phyloP scores from a whole-genome alignment of 2,113 vertebrate genomes.

The Polypterus bichir region DNA sequence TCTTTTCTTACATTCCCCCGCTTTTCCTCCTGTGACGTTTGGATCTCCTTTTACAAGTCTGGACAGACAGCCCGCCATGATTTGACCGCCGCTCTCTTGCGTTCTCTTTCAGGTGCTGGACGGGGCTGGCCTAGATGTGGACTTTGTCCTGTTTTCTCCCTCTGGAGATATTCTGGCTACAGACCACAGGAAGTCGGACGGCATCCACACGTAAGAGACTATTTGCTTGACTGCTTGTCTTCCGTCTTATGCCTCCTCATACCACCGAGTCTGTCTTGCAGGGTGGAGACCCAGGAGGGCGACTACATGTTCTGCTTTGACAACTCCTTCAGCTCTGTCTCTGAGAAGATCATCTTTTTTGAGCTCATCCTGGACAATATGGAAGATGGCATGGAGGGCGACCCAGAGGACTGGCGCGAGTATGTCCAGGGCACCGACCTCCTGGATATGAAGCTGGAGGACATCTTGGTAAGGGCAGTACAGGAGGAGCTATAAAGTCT shows the following conservation, averaged over 20 bases:
- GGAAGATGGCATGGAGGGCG: conserved; percentile 48
- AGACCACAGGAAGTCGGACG: conserved; percentile 85
- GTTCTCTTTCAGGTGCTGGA: conserved; percentile 69
- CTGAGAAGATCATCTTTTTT: conserved; percentile 96
- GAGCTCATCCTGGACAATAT: conserved; percentile 95
- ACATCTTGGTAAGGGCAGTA: conserved; percentile 70
- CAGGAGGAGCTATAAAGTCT: no score
- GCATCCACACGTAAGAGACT: conserved; percentile 83
- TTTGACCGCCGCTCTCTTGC: not conserved
- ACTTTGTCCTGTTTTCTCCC: conserved; percentile 77
- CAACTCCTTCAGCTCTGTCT: conserved; percentile 86
- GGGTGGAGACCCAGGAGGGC: conserved; percentile 80
- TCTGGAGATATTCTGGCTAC: conserved; percentile 65
- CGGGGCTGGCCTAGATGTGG: conserved; percentile 82
- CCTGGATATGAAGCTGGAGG: conserved; percentile 90
- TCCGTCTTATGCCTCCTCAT: not conserved
- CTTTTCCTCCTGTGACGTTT: no score
- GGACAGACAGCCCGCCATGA: not conserved
- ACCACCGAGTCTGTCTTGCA: conserved; percentile 26
- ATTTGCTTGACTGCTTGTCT: not conserved
- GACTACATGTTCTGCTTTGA: conserved; percentile 98
- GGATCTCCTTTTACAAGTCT: not conserved
- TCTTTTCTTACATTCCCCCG: no score
- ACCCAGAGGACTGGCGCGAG: conserved; percentile 84
- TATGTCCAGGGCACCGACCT: conserved; percentile 78